Evolutionary conservation across 1,140 invertebrate species (phyloP).

Genomic region (Drosophila pectinifera): DNA sequence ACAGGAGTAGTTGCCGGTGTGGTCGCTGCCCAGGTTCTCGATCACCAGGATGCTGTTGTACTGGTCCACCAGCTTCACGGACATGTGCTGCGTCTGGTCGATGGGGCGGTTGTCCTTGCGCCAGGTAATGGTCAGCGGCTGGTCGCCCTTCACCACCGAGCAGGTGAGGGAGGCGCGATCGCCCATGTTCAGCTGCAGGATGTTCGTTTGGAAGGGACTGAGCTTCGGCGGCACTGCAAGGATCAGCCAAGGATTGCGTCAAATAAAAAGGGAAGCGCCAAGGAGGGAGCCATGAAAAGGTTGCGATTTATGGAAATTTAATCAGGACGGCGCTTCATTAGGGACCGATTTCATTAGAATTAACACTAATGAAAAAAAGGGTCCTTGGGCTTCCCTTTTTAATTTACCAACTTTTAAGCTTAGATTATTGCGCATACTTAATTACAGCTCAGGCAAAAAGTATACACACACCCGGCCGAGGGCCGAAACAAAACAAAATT

Average conservation of each 20-base stretch:
- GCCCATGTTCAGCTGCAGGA: conserved; percentile 90
- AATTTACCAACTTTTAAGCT: conserved; percentile 81
- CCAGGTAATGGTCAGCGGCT: conserved; percentile 91
- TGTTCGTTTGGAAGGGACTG: conserved; percentile 90
- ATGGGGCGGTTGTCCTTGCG: conserved; percentile 90
- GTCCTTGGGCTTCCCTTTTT: conserved; percentile 45
- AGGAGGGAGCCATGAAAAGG: conserved; percentile 33
- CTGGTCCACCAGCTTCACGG: conserved; percentile 90
- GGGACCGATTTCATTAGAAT: conserved; percentile 72
- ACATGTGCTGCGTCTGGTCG: conserved; percentile 87
- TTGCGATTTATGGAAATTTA: conserved; percentile 78
- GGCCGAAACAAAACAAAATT: conserved; percentile 49
- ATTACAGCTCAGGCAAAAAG: conserved; percentile 60
- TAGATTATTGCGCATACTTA: conserved; percentile 81
- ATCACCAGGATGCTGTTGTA: conserved; percentile 92
- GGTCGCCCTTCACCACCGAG: conserved; percentile 91
- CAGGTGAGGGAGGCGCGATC: conserved; percentile 91
- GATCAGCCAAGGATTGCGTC: conserved; percentile 56
- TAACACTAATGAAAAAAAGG: conserved; percentile 58
- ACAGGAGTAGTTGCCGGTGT: conserved; percentile 92
- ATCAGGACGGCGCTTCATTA: conserved; percentile 75
- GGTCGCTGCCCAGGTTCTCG: conserved; percentile 90
- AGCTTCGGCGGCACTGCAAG: conserved; percentile 92
- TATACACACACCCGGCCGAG: conserved; percentile 24
- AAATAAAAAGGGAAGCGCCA: conserved; percentile 16